phyloP scores from a whole-genome alignment of 1,140 invertebrate genomes.

The Magallana angulata region DNA sequence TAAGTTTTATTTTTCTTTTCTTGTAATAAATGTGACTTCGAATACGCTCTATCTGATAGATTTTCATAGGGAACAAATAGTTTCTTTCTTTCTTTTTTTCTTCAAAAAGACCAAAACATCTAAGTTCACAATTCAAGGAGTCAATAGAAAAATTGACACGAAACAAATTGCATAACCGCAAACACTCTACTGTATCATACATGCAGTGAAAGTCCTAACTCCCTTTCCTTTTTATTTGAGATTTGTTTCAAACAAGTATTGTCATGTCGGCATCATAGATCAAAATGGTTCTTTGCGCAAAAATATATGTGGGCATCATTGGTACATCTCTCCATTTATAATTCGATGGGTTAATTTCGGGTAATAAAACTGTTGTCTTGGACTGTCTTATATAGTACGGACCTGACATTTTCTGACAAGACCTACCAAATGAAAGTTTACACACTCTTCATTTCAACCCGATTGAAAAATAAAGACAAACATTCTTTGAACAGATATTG shows the following conservation, averaged over 20 bases:
- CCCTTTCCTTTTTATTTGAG: too few relatives aligned
- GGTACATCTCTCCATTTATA: neutral
- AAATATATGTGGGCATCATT: neutral
- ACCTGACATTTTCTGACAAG: constrained; percentile 17
- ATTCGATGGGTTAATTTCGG: neutral
- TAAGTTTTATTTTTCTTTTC: too few relatives aligned
- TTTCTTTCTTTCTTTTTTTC: too few relatives aligned
- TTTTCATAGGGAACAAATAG: too few relatives aligned
- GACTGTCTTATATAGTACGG: constrained; percentile 21
- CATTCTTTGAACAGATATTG: constrained; percentile 23
- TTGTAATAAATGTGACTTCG: too few relatives aligned
- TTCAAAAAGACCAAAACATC: too few relatives aligned
- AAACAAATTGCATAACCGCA: too few relatives aligned
- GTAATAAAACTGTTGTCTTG: constrained; percentile 33
- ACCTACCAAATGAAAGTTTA: constrained; percentile 35
- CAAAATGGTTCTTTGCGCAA: neutral
- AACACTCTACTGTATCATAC: too few relatives aligned
- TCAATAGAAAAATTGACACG: too few relatives aligned
- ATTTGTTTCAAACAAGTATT: neutral
- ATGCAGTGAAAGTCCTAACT: too few relatives aligned
- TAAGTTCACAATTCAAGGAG: too few relatives aligned
- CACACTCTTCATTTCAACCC: constrained; percentile 29
- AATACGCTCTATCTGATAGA: too few relatives aligned
- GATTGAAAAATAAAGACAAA: constrained; percentile 34
- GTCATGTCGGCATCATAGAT: neutral